Percentiles rank a stretch among this genome's conserved stretches.
These are phyloP conservation scores for Bucco capensis DNA, from an alignment of 2,113 vertebrate species.

Conservation along the genomic window DNA sequence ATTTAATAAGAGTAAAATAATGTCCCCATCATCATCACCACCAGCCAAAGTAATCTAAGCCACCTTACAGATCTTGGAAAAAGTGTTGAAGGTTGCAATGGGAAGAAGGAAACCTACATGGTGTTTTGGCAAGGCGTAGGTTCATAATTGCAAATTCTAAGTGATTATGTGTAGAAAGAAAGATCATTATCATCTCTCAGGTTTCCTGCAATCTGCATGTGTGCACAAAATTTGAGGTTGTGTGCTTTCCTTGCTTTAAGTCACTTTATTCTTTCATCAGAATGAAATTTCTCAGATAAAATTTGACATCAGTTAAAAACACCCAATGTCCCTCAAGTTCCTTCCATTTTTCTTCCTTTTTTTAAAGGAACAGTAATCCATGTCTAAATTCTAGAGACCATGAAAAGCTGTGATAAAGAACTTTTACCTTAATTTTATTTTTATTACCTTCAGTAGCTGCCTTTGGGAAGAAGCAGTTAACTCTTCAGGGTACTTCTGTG, in stretches of 20 bases:
- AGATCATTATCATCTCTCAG: background rate
- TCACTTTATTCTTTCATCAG: background rate
- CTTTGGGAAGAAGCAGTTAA: slow-evolving; percentile 40
- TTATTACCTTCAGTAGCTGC: slow-evolving; percentile 81
- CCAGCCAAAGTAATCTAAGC: background rate
- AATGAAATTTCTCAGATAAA: background rate
- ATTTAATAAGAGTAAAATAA: background rate
- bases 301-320: background rate
- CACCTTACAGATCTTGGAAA: background rate
- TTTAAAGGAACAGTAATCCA: background rate
- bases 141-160: background rate
- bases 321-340: background rate
- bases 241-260: background rate
- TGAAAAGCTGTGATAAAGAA: background rate
- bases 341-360: background rate
- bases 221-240: background rate
- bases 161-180: background rate
- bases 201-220: background rate
- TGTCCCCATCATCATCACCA: background rate
- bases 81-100: background rate
- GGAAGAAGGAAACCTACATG: background rate
- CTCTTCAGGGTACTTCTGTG: slow-evolving; percentile 65
- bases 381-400: background rate
- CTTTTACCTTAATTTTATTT: background rate
- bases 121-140: background rate